A percentile compares a stretch with the other conserved stretches of the same genome.
Evolutionary conservation across 2,888 invertebrate genomes (phyloP).

Genomic region (Acholoe squamosa): DNA sequence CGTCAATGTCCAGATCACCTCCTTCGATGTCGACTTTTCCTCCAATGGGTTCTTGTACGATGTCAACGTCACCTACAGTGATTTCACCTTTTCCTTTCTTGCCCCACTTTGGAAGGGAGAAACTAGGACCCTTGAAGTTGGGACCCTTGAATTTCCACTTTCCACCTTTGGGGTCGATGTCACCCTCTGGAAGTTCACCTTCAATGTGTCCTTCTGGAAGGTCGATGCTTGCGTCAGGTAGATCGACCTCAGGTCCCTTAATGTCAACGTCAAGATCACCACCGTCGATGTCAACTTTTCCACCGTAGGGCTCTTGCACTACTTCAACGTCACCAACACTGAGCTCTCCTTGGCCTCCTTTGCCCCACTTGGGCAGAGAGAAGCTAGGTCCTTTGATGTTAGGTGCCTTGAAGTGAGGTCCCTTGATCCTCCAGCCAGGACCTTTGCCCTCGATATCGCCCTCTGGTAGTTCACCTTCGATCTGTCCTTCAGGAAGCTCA

Average conservation of each 20-base stretch:
- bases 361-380: slow-evolving; percentile 34
- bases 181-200: slow-evolving; percentile 8
- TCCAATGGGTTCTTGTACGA: slow-evolving; percentile 38
- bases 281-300: not conserved
- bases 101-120: slow-evolving; percentile 44
- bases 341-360: slow-evolving; percentile 38
- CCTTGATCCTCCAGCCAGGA: not conserved
- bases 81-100: slow-evolving; percentile 40
- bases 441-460: slow-evolving; percentile 24
- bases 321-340: slow-evolving; percentile 55
- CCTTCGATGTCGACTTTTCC: not conserved
- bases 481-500: slow-evolving; percentile 8
- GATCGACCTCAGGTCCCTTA: not conserved
- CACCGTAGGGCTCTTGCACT: slow-evolving; percentile 37
- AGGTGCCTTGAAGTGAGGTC: slow-evolving; percentile 4
- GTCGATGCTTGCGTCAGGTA: not conserved
- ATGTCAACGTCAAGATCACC: slow-evolving; percentile 14
- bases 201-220: slow-evolving; percentile 29
- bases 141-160: slow-evolving; percentile 54
- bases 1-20: slow-evolving; percentile 32
- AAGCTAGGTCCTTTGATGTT: slow-evolving; percentile 47
- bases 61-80: slow-evolving; percentile 50
- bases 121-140: slow-evolving; percentile 24
- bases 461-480: slow-evolving; percentile 44
- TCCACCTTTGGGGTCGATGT: not conserved